Percentiles rank a stretch among this genome's conserved stretches.
Conservation (phyloP, 2,888 invertebrate genomes). For the Lathronympha strigana region DNA sequence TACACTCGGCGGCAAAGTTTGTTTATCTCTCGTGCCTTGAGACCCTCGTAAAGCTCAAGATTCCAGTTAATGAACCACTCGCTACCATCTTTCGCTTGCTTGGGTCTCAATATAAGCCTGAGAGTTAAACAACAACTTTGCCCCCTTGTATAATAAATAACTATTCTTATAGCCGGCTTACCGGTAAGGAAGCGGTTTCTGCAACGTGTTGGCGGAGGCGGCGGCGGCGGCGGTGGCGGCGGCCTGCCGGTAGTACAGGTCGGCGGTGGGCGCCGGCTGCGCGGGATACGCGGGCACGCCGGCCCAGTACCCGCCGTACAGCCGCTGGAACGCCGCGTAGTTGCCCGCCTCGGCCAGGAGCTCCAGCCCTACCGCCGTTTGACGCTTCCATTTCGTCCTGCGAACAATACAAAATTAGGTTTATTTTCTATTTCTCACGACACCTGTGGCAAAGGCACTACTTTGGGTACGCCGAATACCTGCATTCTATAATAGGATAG, state of each 20-base stretch:
- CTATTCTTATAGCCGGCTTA: slow-evolving; percentile 48
- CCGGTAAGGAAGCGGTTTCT: slow-evolving; percentile 94
- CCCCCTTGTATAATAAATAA: too few relatives aligned
- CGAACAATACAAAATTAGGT: slow-evolving; percentile 40
- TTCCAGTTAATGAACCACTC: too few relatives aligned
- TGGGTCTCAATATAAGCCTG: too few relatives aligned
- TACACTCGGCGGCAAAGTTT: too few relatives aligned
- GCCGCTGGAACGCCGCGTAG: slow-evolving; percentile 98
- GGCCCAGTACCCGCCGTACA: slow-evolving; percentile 92
- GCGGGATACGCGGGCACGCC: slow-evolving; percentile 88
- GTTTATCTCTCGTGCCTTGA: too few relatives aligned
- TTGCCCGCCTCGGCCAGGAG: slow-evolving; percentile 98
- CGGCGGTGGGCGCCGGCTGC: slow-evolving; percentile 87
- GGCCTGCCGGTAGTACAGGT: slow-evolving; percentile 92
- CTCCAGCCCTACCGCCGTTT: slow-evolving; percentile 98
- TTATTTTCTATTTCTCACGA: background rate
- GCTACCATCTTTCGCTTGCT: too few relatives aligned
- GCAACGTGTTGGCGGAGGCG: slow-evolving; percentile 87
- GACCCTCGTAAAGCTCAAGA: too few relatives aligned
- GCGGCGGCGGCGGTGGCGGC: slow-evolving; percentile 88
- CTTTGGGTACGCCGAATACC: too few relatives aligned
- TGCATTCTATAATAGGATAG: background rate
- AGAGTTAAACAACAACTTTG: too few relatives aligned
- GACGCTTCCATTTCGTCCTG: slow-evolving; percentile 99
- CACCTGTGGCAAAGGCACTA: too few relatives aligned